Percentiles rank a stretch among this genome's conserved stretches.
These are phyloP conservation scores for Cheilosia pagana DNA, from an alignment of 2,888 invertebrate genomes.

Conservation along the genomic window DNA sequence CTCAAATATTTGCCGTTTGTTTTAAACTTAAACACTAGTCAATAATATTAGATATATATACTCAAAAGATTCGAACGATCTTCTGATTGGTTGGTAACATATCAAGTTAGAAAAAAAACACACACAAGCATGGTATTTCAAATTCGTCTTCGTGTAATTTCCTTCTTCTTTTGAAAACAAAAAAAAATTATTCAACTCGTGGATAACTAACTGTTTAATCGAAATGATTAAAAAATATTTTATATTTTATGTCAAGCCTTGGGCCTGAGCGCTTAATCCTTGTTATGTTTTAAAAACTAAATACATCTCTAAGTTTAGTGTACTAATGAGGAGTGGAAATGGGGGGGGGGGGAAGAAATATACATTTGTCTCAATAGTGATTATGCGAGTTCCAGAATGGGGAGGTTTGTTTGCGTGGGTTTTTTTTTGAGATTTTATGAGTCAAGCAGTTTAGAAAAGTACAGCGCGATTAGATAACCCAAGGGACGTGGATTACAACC, in stretches of 20 bases:
- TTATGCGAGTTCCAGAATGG: constrained; percentile 16
- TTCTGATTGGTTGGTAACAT: not conserved
- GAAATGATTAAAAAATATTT: constrained; percentile 60
- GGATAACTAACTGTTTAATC: constrained; percentile 6
- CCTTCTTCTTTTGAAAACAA: constrained; percentile 15
- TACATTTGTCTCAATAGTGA: constrained; percentile 36
- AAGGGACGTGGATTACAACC: constrained; percentile 22
- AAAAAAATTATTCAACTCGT: constrained; percentile 39
- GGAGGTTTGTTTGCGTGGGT: constrained; percentile 1
- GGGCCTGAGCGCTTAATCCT: constrained; percentile 41
- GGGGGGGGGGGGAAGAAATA: constrained; percentile 20
- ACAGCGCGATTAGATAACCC: too few relatives aligned
- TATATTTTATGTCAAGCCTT: constrained; percentile 65
- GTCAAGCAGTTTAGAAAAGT: not conserved
- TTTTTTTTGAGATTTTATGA: constrained; percentile 48
- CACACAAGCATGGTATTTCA: not conserved
- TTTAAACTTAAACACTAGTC: constrained; percentile 63
- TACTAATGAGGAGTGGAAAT: constrained; percentile 18
- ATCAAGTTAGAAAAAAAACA: not conserved
- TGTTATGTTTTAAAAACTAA: constrained; percentile 45
- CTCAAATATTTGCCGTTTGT: constrained; percentile 27
- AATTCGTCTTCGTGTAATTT: constrained; percentile 3
- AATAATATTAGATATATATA: constrained; percentile 43
- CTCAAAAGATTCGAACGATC: constrained; percentile 14
- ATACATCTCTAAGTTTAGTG: constrained; percentile 48